Base-by-base conservation (phyloP, 2,113 vertebrate species). In the Athene noctua region DNA sequence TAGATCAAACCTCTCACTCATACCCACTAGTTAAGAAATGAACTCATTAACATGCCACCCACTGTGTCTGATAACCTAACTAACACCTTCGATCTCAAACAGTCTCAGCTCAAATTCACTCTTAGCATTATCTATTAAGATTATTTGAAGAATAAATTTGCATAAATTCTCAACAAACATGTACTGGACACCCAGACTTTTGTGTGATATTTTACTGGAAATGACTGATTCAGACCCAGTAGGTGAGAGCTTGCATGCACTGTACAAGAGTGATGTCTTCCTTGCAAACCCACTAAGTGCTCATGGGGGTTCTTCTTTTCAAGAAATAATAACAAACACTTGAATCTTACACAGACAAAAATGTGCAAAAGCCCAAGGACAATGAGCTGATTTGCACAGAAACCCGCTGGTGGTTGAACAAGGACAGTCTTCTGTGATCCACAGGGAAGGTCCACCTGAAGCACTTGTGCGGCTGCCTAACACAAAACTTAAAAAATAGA, bases 51-150 rank as follows among this genome's bases (percentile, higher is more conserved):
- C 95, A 94, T 95, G 93, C 93, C 93, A 68, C 93, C 94, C 94
- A 86, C 88, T 87, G 86, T 91, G 96, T 93, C 95, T 93, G 91
- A 92, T 94, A 96, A 95, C 91, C 95, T 94, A 91, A 85, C 95
- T 94, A 91, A 85, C 95, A 95, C 91, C 80, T 96, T 90, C 14
- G 58, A 79, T 96, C 95, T 92, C 88, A 90, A 87, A 80, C 86
- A 86, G 91, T 82, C 94, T 86, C 86, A 89, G 88, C 80, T 95
- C 83, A 94, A 46, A 88, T 81, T 92, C 57, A 72, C 51, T 93
- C 72, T 65, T 68, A 72, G 75, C n/a, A 57, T 79, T 96, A 93
- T 81, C 92, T 96, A 66, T 91, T 57, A n/a, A 75, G 87, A 63
- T 89, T 91, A 86, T 92, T 94, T 94, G 81, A 57, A 46, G 94